Conservation (phyloP, 1,140 invertebrate genomes). For the Scaptomyza montana region DNA sequence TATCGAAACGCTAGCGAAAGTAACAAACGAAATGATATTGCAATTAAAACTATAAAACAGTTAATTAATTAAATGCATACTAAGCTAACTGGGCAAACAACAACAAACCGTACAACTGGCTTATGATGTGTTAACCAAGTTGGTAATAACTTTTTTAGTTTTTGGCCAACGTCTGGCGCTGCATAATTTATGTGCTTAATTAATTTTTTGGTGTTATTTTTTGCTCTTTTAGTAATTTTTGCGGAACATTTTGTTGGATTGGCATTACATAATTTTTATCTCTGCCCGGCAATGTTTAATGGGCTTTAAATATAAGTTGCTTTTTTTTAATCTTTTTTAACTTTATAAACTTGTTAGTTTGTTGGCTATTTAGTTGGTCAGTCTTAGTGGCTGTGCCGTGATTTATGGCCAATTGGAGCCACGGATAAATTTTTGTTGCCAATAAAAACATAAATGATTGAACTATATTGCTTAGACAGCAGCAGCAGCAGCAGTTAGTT, state of each 20-base stretch:
- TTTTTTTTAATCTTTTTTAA: background rate
- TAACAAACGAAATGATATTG: conserved; percentile 40
- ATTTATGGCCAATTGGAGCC: conserved; percentile 42
- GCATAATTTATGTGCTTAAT: conserved; percentile 79
- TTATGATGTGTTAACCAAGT: conserved; percentile 70
- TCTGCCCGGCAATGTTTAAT: conserved; percentile 47
- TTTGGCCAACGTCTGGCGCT: conserved; percentile 45
- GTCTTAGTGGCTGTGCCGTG: conserved; percentile 32
- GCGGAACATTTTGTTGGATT: conserved; percentile 48
- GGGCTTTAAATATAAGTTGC: conserved; percentile 48
- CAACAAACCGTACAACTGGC: conserved; percentile 44
- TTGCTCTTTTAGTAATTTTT: conserved; percentile 23
- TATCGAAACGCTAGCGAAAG: conserved; percentile 36
- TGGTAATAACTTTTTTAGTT: conserved; percentile 58
- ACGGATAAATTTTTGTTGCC: conserved; percentile 17
- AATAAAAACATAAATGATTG: conserved; percentile 21
- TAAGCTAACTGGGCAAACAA: conserved; percentile 10
- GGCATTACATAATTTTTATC: conserved; percentile 58
- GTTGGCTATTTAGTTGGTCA: conserved; percentile 18
- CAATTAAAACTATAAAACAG: conserved; percentile 74
- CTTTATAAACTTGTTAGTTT: conserved; percentile 18
- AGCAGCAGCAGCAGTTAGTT: background rate
- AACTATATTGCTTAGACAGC: conserved; percentile 13
- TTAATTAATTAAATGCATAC: conserved; percentile 70
- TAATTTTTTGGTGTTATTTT: conserved; percentile 44